Conservation (phyloP, 2,113 vertebrate genomes). For the Mobula birostris region DNA sequence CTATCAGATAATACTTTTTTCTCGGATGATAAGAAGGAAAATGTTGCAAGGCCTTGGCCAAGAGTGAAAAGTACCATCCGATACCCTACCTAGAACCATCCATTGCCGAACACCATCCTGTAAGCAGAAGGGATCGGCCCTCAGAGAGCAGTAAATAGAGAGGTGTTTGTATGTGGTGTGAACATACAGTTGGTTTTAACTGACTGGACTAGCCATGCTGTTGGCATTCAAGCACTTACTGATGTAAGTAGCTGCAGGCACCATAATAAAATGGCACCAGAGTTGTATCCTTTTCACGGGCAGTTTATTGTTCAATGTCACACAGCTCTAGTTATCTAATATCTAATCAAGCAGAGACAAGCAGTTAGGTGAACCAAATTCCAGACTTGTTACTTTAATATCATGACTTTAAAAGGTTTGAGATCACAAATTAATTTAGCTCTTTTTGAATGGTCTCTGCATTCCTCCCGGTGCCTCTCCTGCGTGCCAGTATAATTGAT, state of each 20-base stretch:
- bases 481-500: not conserved
- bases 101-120: too few relatives aligned
- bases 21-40: too few relatives aligned
- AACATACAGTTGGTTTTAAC: not conserved
- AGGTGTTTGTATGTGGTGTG: too few relatives aligned
- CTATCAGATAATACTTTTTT: too few relatives aligned
- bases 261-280: not conserved
- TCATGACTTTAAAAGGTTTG: not conserved
- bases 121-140: too few relatives aligned
- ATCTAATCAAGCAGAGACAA: conserved; percentile 2
- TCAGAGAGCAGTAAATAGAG: too few relatives aligned
- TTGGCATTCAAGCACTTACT: not conserved
- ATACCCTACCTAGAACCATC: too few relatives aligned
- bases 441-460: not conserved
- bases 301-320: not conserved
- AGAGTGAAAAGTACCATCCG: too few relatives aligned
- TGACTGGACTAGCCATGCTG: not conserved
- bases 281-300: not conserved
- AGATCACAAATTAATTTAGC: not conserved
- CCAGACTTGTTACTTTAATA: not conserved
- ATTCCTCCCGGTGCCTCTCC: not conserved
- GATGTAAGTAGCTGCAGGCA: not conserved
- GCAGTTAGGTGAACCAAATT: not conserved
- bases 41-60: too few relatives aligned
- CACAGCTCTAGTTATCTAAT: not conserved